These are phyloP conservation scores for Trigoniulus corallinus DNA, from an alignment of 1,140 invertebrate species.

Conservation along the genomic window DNA sequence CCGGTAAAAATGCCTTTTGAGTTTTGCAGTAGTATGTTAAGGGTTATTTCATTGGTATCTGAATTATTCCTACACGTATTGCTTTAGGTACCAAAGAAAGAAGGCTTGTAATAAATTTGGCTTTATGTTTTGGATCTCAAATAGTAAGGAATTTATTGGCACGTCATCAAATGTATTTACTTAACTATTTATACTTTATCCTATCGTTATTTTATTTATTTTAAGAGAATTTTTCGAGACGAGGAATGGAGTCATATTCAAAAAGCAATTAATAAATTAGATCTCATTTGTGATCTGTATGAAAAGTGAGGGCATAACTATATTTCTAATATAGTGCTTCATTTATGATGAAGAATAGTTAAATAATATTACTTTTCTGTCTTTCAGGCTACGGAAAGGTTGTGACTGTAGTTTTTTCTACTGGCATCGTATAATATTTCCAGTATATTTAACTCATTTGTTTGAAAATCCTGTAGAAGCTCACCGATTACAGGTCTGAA, in stretches of 20 bases:
- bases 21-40: not conserved
- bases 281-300: slow-evolving; percentile 40
- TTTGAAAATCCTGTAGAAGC: slow-evolving; percentile 43
- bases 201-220: no score
- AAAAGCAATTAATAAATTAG: slow-evolving; percentile 39
- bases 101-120: slow-evolving; percentile 43
- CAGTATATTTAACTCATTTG: slow-evolving; percentile 54
- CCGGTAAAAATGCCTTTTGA: slow-evolving; percentile 21
- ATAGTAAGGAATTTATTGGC: slow-evolving; percentile 20
- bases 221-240: slow-evolving; percentile 29
- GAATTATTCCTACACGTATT: no score
- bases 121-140: slow-evolving; percentile 44
- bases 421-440: slow-evolving; percentile 53
- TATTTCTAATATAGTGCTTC: not conserved
- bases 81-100: slow-evolving; percentile 41
- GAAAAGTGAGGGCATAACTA: slow-evolving; percentile 23
- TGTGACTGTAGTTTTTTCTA: slow-evolving; percentile 62
- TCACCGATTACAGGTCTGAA: slow-evolving; percentile 34
- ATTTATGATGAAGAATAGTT: not conserved
- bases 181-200: not conserved
- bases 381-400: slow-evolving; percentile 32
- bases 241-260: slow-evolving; percentile 21
- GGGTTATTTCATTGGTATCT: slow-evolving; percentile 13
- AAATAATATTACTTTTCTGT: slow-evolving; percentile 7
- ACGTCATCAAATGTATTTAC: slow-evolving; percentile 5